These are phyloP conservation scores for Pterophyllum scalare DNA, from an alignment of 2,113 vertebrate genomes.

Conservation along the genomic window DNA sequence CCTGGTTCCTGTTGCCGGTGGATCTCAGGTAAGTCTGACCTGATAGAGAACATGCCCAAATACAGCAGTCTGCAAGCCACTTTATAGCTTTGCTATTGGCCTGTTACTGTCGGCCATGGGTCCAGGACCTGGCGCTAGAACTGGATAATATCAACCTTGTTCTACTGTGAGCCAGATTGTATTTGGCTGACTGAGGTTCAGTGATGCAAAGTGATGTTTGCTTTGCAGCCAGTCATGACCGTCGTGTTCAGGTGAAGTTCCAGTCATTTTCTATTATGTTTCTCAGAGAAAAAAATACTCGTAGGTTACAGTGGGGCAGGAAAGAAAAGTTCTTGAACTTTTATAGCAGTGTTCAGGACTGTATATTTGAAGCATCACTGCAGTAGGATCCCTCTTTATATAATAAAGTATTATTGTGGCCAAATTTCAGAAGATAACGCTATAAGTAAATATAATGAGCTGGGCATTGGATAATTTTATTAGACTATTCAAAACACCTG, in stretches of 20 bases:
- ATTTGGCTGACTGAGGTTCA: not conserved
- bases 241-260: constrained; percentile 31
- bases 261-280: constrained; percentile 28
- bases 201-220: constrained; percentile 39
- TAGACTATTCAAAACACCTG: not conserved
- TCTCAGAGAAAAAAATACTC: constrained; percentile 19
- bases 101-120: constrained; percentile 40
- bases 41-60: constrained; percentile 75
- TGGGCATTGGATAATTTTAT: not conserved
- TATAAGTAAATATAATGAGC: not conserved
- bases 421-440: constrained; percentile 9
- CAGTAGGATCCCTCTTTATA: constrained; percentile 3
- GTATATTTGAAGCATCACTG: constrained; percentile 13
- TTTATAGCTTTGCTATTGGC: constrained; percentile 67
- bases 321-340: constrained; percentile 16
- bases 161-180: constrained; percentile 36
- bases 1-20: constrained; percentile 91
- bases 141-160: constrained; percentile 73
- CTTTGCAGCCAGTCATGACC: constrained; percentile 35
- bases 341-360: constrained; percentile 13
- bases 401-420: not conserved
- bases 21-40: constrained; percentile 89
- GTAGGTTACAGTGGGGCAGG: constrained; percentile 10
- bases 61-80: constrained; percentile 69
- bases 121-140: constrained; percentile 66